These are phyloP conservation scores for Pomacea maculata DNA, from an alignment of 1,140 invertebrate species.

Conservation along the genomic window DNA sequence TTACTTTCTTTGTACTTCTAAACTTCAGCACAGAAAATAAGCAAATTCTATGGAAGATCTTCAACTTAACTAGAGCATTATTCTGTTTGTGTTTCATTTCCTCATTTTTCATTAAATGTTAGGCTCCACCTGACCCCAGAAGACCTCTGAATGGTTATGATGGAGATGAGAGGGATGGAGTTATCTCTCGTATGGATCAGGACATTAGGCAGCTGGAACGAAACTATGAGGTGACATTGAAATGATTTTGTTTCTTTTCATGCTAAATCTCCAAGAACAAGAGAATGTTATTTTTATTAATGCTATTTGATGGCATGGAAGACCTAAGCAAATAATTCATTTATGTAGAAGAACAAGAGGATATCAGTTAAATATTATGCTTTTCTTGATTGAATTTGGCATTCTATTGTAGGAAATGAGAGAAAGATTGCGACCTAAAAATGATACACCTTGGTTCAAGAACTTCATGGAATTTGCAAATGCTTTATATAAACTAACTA, in stretches of 20 bases:
- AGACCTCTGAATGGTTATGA: background rate
- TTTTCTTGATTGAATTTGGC: no score
- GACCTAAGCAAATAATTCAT: no score
- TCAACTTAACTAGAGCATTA: no score
- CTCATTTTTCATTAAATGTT: no score
- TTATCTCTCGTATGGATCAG: conserved; percentile 32
- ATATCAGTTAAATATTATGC: background rate
- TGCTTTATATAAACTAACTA: conserved; percentile 25
- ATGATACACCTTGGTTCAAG: conserved; percentile 34
- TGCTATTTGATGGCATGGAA: no score
- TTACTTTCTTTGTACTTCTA: no score
- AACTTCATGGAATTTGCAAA: conserved; percentile 37
- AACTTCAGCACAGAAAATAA: no score
- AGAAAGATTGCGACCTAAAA: conserved; percentile 10
- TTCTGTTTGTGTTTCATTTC: no score
- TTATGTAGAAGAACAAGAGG: background rate
- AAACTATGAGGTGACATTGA: conserved; percentile 23
- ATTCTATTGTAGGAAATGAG: conserved; percentile 13
- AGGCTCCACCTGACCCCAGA: no score
- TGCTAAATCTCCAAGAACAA: background rate
- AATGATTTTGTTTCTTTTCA: background rate
- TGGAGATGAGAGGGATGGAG: conserved; percentile 7
- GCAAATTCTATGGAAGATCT: no score
- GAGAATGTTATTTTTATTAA: background rate
- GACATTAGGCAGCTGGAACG: conserved; percentile 30